Base-by-base conservation (phyloP, 2,113 vertebrate genomes). In the Clinocottus analis region DNA sequence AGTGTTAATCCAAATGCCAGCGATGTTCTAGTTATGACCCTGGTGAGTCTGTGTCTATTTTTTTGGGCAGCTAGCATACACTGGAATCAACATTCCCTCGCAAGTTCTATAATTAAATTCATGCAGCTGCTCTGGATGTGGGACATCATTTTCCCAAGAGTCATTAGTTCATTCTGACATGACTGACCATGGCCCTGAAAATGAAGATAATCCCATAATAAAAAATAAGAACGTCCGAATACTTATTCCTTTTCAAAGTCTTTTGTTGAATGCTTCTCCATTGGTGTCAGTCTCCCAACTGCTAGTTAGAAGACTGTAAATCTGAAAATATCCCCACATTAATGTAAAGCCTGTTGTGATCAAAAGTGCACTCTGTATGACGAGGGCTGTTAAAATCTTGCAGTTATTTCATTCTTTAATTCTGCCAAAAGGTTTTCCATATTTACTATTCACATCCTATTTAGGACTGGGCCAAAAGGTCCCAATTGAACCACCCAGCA, bases 61-160 rank as follows among this genome's bases (percentile, higher is more conserved):
- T 5, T 75, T 29, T 25, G 10, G 33, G 51, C 56, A 51, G 65
- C 35, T 65, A 45, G 23, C 55, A 37, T 43, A 41, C 7, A 72
- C 39, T 59, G 43, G 9, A 65, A 27, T 75, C 69, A 84, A 70
- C 72, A 77, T 72, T 67, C 60, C 33, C 43, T 87, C 7, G 21
- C 51, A 31, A 65, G 51, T 23, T 69, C 64, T 77, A 72, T 87
- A 83, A 86, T 89, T 89, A 85, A 76, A 90, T 76, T 59, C 59
- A 29, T 55, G 25, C 68, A 86, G 75, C 71, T 82, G 71, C 43
- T 86, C 45, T 75, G 53, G 35, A 82, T 72, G 43, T 77, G 17
- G 74, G 74, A 69, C 77, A 81, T 76, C 0, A 29, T 80, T 84
- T 80, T 72, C 80, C 72, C 72, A 78, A 79, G 75, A 87, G 66